Percentiles rank a stretch among this genome's conserved stretches.
Conservation (phyloP, 2,113 vertebrate species). For the Podarcis raffonei region DNA sequence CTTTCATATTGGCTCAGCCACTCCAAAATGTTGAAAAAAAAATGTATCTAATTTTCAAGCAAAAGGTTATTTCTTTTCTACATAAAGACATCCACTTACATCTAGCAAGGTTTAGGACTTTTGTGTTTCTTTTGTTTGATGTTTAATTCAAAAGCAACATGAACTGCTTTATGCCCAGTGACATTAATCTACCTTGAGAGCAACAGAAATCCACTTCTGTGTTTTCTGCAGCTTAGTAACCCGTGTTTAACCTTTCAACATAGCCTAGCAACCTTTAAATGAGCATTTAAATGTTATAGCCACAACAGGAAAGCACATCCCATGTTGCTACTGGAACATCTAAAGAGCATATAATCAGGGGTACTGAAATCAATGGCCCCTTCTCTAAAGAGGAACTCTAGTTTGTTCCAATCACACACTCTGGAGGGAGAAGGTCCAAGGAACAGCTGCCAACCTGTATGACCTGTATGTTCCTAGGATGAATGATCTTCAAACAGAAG, state of each 20-base stretch:
- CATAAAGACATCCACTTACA: conserved; percentile 29
- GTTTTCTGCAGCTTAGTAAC: neutral
- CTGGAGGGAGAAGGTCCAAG: neutral
- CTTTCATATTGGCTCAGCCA: conserved; percentile 34
- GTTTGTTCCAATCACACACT: neutral
- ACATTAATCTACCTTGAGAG: neutral
- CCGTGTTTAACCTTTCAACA: neutral
- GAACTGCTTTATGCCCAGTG: neutral
- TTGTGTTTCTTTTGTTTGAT: conserved; percentile 16
- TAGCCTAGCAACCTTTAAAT: neutral
- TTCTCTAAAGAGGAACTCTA: neutral
- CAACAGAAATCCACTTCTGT: neutral
- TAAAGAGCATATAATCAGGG: neutral
- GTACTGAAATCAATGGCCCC: neutral
- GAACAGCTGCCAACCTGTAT: neutral
- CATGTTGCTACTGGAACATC: neutral
- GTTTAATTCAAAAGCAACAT: conserved; percentile 6
- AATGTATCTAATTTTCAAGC: conserved; percentile 46
- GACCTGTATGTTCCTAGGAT: neutral
- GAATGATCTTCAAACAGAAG: neutral
- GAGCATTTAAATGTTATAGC: neutral
- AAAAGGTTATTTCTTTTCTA: conserved; percentile 9
- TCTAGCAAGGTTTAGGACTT: neutral
- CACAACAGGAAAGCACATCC: neutral
- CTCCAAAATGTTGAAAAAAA: conserved; percentile 48